Base-by-base conservation (phyloP, 2,113 vertebrate species). In the Caranx ignobilis region DNA sequence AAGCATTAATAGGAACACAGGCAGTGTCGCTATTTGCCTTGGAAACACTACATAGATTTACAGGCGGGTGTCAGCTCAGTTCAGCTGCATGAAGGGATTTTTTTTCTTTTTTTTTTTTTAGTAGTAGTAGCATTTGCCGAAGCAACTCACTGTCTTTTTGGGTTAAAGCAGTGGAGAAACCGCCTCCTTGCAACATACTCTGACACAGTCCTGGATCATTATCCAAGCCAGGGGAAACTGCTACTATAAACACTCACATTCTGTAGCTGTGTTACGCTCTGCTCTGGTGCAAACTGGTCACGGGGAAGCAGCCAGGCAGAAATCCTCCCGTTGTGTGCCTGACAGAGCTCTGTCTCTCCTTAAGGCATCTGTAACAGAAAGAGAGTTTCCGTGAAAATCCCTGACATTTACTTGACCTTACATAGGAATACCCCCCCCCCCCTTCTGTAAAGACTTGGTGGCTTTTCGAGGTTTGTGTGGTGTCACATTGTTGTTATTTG, bases 361-460 rank as follows among this genome's bases (percentile, higher is more conserved):
- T 32, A 76, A 63, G 52, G 62, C 62, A 21, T 66, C 75, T 50
- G 6, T 39, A 70, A 59, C 67, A 54, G 11, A 26, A 73, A 47
- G 13, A 55, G 56, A 41, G 71, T 52, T 81, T 79, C 67, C 10
- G 47, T 73, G 86, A 84, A 88, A 87, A 82, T 86, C 81, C 71
- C 82, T 91, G 82, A 87, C 87, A 83, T 90, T 75, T 81, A 39
- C 78, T 81, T 89, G 87, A 90, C 86, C 89, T 86, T 77, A 64
- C 71, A 66, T 88, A 71, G 74, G 77, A 84, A 87, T 16, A 15
- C 69, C 7, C 47, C 15, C 48, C 19, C 54, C 3, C 52, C 61
- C 43, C 56, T 6, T 19, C 56, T 74, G 47, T 16, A 48, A 71
- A 68, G 62, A 79, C 75, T 41, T 6, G 60, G 43, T 60, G 43